A percentile compares a stretch with the other conserved stretches of the same genome.
phyloP scores from a whole-genome alignment of 2,888 invertebrate genomes.

The Phalera bucephala region DNA sequence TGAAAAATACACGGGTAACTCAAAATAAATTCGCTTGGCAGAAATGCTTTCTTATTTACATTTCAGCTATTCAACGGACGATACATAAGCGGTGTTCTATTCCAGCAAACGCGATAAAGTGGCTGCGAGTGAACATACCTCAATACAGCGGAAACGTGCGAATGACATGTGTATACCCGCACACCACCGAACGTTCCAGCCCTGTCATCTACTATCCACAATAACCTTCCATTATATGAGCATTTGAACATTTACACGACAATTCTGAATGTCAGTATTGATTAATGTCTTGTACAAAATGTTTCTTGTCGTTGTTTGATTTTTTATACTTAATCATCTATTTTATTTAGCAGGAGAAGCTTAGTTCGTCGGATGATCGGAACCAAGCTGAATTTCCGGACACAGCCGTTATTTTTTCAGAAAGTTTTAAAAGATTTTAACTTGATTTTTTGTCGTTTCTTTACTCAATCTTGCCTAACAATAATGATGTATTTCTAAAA shows the following conservation, averaged over 20 bases:
- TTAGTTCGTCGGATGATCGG: no score
- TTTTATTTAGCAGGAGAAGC: no score
- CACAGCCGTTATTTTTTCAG: no score
- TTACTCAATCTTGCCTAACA: no score
- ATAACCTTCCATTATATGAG: conserved; percentile 4
- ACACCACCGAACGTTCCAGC: conserved; percentile 11
- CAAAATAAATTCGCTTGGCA: background rate
- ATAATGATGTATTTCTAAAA: no score
- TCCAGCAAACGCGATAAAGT: conserved; percentile 22
- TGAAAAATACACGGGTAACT: no score
- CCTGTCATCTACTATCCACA: conserved; percentile 1
- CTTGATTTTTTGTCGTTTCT: no score
- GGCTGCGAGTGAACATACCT: conserved; percentile 30
- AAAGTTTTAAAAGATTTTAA: no score
- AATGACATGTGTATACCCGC: conserved; percentile 53
- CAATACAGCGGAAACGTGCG: conserved; percentile 42
- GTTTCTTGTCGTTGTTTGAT: no score
- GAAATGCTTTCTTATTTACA: conserved; percentile 1
- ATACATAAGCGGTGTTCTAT: conserved; percentile 14
- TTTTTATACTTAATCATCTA: no score
- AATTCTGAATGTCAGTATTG: conserved; percentile 9
- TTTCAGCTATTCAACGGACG: conserved; percentile 1
- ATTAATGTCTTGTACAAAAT: conserved; percentile 2
- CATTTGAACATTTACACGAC: conserved; percentile 2
- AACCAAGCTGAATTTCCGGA: no score